phyloP scores from a whole-genome alignment of 1,140 invertebrate species.

The Subanguina moxae region DNA sequence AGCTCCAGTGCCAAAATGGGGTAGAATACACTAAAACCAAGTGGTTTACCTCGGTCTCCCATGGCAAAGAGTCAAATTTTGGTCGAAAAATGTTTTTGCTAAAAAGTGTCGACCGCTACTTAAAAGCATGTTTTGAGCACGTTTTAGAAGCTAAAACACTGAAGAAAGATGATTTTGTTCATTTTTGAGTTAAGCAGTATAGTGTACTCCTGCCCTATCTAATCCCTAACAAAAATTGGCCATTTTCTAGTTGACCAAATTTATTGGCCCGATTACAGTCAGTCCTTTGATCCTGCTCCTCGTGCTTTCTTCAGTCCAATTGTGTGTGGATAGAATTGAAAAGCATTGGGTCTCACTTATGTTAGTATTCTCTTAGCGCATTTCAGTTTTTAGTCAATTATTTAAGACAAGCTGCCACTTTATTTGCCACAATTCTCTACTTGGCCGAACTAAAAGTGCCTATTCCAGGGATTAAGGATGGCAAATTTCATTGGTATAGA shows the following conservation, averaged over 20 bases:
- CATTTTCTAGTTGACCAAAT: neutral
- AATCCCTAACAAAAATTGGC: too few species aligned
- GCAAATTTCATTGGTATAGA: constrained; percentile 43
- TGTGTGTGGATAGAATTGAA: constrained; percentile 44
- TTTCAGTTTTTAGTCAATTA: neutral
- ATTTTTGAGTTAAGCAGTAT: too few species aligned
- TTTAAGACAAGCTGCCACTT: constrained; percentile 28
- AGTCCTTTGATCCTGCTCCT: constrained; percentile 52
- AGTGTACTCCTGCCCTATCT: too few species aligned
- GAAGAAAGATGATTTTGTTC: too few species aligned
- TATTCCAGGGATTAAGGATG: constrained; percentile 46
- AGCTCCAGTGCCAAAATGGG: too few species aligned
- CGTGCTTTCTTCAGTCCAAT: constrained; percentile 48
- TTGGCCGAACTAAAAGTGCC: constrained; percentile 50
- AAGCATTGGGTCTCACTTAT: constrained; percentile 56
- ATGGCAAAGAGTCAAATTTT: too few species aligned
- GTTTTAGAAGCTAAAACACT: too few species aligned
- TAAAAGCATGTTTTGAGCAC: too few species aligned
- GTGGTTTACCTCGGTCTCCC: too few species aligned
- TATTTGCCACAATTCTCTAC: constrained; percentile 56
- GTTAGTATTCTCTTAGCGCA: constrained; percentile 21
- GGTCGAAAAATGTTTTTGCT: too few species aligned
- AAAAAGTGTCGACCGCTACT: too few species aligned
- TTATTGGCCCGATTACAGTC: constrained; percentile 53
- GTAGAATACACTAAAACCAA: too few species aligned